These are phyloP conservation scores for Actinernus sp. DNA, from an alignment of 92 coral and sea anemone genomes.

Conservation along the genomic window DNA sequence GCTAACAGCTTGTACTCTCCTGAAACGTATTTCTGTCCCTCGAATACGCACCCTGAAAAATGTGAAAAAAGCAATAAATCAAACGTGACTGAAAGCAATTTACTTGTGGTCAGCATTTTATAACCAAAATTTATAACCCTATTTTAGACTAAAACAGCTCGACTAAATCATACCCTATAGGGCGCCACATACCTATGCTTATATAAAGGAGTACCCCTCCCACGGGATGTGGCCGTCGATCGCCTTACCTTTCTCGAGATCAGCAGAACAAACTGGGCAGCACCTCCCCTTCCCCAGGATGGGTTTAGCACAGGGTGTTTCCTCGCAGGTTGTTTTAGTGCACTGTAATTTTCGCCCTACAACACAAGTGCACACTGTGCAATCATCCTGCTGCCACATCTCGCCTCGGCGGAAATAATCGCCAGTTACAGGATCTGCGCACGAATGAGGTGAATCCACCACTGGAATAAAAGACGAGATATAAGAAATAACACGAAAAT, in stretches of 20 bases:
- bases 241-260: constrained; percentile 64
- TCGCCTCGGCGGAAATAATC: constrained; percentile 86
- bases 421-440: constrained; percentile 90
- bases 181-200: background rate
- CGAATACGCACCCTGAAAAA: constrained; percentile 82
- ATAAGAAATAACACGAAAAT: no score
- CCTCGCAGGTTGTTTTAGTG: constrained; percentile 66
- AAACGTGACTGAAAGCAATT: background rate
- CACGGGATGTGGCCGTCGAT: background rate
- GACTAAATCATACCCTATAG: constrained; percentile 2
- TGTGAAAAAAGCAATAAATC: background rate
- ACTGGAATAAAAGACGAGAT: constrained; percentile 49
- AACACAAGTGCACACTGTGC: constrained; percentile 91
- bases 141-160: no score
- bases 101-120: background rate
- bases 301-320: constrained; percentile 63
- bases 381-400: constrained; percentile 95
- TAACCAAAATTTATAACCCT: background rate
- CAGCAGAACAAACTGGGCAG: constrained; percentile 84
- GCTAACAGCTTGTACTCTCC: constrained; percentile 86
- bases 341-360: constrained; percentile 73
- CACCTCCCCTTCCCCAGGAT: constrained; percentile 79
- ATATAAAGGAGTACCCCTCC: background rate
- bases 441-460: constrained; percentile 59
- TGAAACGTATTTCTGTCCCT: constrained; percentile 78